phyloP scores from a whole-genome alignment of 2,888 invertebrate genomes.

The Mylabris sibirica region DNA sequence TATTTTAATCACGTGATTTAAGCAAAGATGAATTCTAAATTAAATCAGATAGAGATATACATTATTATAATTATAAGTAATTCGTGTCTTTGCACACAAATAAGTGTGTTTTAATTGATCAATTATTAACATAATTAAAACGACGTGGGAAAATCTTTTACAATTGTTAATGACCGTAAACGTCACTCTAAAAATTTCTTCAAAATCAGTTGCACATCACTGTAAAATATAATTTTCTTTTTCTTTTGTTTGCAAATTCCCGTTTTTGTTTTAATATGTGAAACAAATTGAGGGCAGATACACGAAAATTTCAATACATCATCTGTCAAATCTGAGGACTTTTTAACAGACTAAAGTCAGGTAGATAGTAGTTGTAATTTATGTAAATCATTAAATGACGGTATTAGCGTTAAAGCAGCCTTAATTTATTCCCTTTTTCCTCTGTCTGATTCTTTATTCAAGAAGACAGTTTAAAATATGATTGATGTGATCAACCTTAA shows the following conservation, averaged over 20 bases:
- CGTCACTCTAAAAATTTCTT: not conserved
- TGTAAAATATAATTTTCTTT: not conserved
- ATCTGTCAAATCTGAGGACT: not conserved
- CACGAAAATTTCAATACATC: not conserved
- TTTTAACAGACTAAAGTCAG: slow-evolving; percentile 9
- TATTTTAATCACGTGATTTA: slow-evolving; percentile 6
- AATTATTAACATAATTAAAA: slow-evolving; percentile 18
- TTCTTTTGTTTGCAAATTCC: not conserved
- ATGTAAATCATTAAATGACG: slow-evolving; percentile 33
- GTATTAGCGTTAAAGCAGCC: slow-evolving; percentile 26
- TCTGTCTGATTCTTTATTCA: not conserved
- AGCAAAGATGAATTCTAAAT: not conserved
- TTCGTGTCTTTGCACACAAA: slow-evolving; percentile 18
- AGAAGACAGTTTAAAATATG: slow-evolving; percentile 20
- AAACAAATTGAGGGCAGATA: not conserved
- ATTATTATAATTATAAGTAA: slow-evolving; percentile 24
- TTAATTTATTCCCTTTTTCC: not conserved
- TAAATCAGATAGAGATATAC: not conserved
- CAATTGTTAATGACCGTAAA: slow-evolving; percentile 23
- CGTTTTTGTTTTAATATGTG: not conserved
- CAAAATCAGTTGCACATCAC: not conserved
- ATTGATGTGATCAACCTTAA: slow-evolving; percentile 23
- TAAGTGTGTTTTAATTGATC: slow-evolving; percentile 4
- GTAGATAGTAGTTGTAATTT: slow-evolving; percentile 21
- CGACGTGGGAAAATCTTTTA: slow-evolving; percentile 25